Evolutionary conservation across 2,797 vertebrate species (phyloP), one percentile per base, ranked within the genome.

Genomic region (Amblyraja radiata): DNA sequence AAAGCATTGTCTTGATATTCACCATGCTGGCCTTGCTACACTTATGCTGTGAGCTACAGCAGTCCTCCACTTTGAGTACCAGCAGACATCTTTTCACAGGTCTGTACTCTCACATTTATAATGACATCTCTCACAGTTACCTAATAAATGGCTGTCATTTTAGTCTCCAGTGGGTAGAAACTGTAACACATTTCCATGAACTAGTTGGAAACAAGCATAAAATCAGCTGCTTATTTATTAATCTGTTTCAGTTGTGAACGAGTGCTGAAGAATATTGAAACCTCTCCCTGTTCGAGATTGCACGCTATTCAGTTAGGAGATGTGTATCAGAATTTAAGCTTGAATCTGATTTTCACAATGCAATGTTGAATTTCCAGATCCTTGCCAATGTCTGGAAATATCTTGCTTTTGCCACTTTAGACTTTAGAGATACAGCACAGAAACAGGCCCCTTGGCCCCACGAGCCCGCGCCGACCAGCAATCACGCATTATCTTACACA

Each of bases 1-100:
- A 98, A 95, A 97, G 97, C 3, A 94, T 97, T 93, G 96, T 97
- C 93, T 97, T 98, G 97, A 97, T 98, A 94, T 28, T 96, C 93
- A 95, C 97, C 93, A 97, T 97, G 97, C 94, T 97, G 10, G 94
- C 95, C n/a, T 97, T 98, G 96, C 96, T 97, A 1, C 96, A 97
- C 63, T 95, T 98, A 93, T 97, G 97, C 96, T 97, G 97, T 94
- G n/a, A 93, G 0, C 94, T 97, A 94, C 96, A 97, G 78, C 95
- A 94, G 93, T 94, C 93, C 94, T 97, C 96, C 95, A 95, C 95
- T 46, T 96, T 97, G 18, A 96, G 96, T 96, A 97, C 97, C 94
- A 97, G 95, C 94, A 95, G 95, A 80, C 96, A 96, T 93, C 94
- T 95, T 74, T 96, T 97, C 54, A 94, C 96, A 96, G 97, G 97